Evolutionary conservation across 2,113 vertebrate species (phyloP).

Genomic region (Caretta caretta): DNA sequence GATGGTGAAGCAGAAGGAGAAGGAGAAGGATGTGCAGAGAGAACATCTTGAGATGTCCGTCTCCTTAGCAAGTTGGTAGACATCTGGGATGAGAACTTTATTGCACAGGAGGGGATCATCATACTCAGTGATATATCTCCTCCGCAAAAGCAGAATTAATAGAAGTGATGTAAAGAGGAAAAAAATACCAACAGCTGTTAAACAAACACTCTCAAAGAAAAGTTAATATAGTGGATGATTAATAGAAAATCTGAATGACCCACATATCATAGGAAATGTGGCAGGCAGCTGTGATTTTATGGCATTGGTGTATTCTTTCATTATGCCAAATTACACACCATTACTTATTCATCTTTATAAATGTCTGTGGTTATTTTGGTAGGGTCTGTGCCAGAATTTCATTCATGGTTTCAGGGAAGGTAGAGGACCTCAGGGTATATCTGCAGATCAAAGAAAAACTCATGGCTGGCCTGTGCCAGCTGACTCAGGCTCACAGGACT

Average conservation of each 20-base stretch:
- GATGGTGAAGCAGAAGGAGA: not conserved
- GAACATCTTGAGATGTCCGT: not conserved
- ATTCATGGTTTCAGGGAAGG: not conserved
- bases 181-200: not conserved
- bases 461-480: no score
- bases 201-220: not conserved
- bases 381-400: not conserved
- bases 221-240: not conserved
- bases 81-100: not conserved
- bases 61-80: not conserved
- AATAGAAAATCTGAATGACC: not conserved
- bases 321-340: not conserved
- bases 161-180: not conserved
- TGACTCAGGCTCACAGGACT: no score
- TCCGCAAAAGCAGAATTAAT: not conserved
- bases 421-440: not conserved
- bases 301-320: not conserved
- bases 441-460: no score
- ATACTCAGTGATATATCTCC: not conserved
- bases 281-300: not conserved
- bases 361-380: not conserved
- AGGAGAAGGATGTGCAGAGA: fast-evolving
- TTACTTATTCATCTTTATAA: not conserved
- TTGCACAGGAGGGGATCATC: not conserved
- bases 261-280: not conserved